Conservation (phyloP, 1,140 invertebrate genomes). For the Cydia strobilella region DNA sequence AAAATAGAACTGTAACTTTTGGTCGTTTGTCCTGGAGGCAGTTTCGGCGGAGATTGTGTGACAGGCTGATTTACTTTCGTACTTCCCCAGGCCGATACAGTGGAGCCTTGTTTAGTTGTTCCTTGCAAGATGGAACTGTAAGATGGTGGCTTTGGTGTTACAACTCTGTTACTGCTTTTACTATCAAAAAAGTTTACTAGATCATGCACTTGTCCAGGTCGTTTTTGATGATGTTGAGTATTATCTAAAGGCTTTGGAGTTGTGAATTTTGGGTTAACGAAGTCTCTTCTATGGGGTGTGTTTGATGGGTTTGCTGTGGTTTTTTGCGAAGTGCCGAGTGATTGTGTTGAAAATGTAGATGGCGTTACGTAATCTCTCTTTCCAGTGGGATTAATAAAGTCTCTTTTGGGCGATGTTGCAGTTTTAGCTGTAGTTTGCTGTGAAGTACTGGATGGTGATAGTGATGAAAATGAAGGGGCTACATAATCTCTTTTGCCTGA, state of each 20-base stretch:
- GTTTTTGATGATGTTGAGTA: conserved; percentile 37
- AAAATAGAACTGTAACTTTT: conserved; percentile 64
- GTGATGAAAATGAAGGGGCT: conserved; percentile 17
- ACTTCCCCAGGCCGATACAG: conserved; percentile 31
- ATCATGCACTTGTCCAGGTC: conserved; percentile 66
- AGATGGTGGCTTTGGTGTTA: conserved; percentile 50
- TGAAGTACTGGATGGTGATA: background rate
- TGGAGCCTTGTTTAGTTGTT: conserved; percentile 40
- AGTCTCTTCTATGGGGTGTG: conserved; percentile 39
- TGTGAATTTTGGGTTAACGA: conserved; percentile 43
- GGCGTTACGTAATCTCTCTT: conserved; percentile 61
- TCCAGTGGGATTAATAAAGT: conserved; percentile 31
- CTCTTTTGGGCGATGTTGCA: conserved; percentile 1
- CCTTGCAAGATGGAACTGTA: conserved; percentile 66
- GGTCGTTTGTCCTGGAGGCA: conserved; percentile 37
- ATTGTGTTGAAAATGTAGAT: conserved; percentile 33
- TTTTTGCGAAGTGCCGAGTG: conserved; percentile 33
- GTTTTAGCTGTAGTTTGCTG: conserved; percentile 23
- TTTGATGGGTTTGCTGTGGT: conserved; percentile 31
- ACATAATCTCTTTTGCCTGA: conserved; percentile 35
- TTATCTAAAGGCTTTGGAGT: conserved; percentile 44
- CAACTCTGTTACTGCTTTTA: conserved; percentile 45
- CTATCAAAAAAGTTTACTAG: conserved; percentile 68
- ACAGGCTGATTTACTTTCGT: conserved; percentile 33
- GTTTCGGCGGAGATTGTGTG: conserved; percentile 34